phyloP scores from a whole-genome alignment of 2,888 invertebrate genomes.

The Apotomis capreana region DNA sequence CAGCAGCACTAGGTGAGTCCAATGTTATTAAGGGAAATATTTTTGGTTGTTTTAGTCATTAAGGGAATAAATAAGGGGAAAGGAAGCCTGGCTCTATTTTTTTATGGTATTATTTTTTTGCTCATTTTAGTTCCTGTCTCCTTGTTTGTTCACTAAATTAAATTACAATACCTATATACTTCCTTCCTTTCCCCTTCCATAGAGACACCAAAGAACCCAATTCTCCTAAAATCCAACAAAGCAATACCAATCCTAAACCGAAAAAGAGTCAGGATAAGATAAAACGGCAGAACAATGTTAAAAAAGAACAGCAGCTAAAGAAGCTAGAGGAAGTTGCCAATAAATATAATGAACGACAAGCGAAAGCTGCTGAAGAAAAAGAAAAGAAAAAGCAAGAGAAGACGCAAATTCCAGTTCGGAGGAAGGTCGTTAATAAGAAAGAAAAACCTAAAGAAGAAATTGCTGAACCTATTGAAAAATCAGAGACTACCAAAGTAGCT shows the following conservation, averaged over 20 bases:
- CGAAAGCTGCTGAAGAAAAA: slow-evolving; percentile 50
- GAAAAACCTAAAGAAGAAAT: slow-evolving; percentile 43
- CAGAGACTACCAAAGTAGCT: slow-evolving; percentile 16
- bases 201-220: slow-evolving; percentile 67
- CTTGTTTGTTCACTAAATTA: slow-evolving; percentile 69
- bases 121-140: slow-evolving; percentile 71
- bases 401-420: slow-evolving; percentile 68
- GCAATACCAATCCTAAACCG: slow-evolving; percentile 61
- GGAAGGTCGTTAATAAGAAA: slow-evolving; percentile 48
- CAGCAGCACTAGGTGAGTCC: slow-evolving; percentile 70
- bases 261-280: slow-evolving; percentile 51
- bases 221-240: slow-evolving; percentile 60
- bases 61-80: slow-evolving; percentile 75
- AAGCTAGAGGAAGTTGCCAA: slow-evolving; percentile 71
- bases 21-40: slow-evolving; percentile 11
- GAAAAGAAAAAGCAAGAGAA: slow-evolving; percentile 50
- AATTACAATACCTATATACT: slow-evolving; percentile 45
- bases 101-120: slow-evolving; percentile 44
- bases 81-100: slow-evolving; percentile 64
- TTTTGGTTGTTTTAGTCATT: slow-evolving; percentile 49
- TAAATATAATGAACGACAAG: slow-evolving; percentile 65
- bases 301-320: slow-evolving; percentile 70
- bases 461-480: slow-evolving; percentile 37
- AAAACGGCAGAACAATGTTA: slow-evolving; percentile 58
- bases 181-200: slow-evolving; percentile 78